Conservation (phyloP, 2,888 invertebrate genomes). For the Mamestra brassicae region DNA sequence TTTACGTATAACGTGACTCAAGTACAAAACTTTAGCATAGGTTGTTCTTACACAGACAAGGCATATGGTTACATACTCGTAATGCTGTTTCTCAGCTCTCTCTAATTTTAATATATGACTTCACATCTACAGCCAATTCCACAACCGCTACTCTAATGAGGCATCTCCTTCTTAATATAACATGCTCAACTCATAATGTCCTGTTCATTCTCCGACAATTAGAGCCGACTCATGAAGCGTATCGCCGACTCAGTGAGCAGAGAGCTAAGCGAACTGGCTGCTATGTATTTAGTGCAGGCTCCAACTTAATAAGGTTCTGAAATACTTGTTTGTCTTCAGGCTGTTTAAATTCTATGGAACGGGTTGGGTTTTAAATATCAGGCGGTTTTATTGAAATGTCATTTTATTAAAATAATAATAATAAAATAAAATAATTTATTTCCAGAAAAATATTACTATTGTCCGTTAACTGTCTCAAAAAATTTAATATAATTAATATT, state of each 20-base stretch:
- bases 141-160: neutral
- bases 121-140: neutral
- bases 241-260: conserved; percentile 4
- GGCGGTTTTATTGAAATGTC: neutral
- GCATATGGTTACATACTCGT: too few species aligned
- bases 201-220: conserved; percentile 32
- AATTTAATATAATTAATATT: too few species aligned
- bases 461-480: too few species aligned
- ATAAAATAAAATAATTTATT: too few species aligned
- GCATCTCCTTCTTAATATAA: neutral
- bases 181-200: neutral
- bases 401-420: too few species aligned
- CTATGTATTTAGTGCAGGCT: conserved; percentile 29
- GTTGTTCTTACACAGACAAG: too few species aligned
- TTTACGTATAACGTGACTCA: too few species aligned
- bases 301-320: conserved; percentile 30
- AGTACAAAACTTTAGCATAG: too few species aligned
- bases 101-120: too few species aligned
- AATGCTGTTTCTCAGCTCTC: too few species aligned
- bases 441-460: too few species aligned
- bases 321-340: conserved; percentile 18
- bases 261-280: conserved; percentile 27
- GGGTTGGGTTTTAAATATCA: neutral
- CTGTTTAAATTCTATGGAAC: neutral
- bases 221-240: conserved; percentile 26